Evolutionary conservation across 2,797 vertebrate genomes (phyloP), one percentile per base, ranked within the genome.

Genomic region (Leptoclinus maculatus): DNA sequence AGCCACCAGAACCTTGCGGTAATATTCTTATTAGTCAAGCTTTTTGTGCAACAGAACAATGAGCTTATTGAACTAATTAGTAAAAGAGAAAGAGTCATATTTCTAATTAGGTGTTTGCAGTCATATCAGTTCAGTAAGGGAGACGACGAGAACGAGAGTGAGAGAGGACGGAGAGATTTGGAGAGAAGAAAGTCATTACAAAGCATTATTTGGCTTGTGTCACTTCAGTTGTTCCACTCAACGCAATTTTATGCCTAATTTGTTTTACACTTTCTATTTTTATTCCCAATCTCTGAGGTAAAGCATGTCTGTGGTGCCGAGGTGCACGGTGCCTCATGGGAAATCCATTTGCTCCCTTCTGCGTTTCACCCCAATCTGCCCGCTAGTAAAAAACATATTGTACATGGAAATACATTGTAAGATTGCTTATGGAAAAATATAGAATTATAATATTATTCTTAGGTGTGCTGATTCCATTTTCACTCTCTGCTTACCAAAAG

Each of bases 11-110:
- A 57, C 23, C 70, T 72, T 47, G 16, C 2, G n/a, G 4, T 68
- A 65, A 67, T 45, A 66, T 65, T 79, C 19, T 7, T 60, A 54
- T 67, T 67, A 43, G 56, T 53, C 2, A 3, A 76, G 74, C 21
- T 53, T 65, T 82, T 85, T 80, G 74, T 83, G 65, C 43, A 63
- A 69, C 59, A 71, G 62, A 83, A 83, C 66, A 87, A 85, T 53
- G 43, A 77, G 77, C 56, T 84, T 88, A 75, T 80, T 88, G 86
- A 72, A 74, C 39, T 79, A 76, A 89, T 83, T 86, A 74, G 47
- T 47, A 12, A 82, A 47, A 77, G 41, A 39, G 41, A 82, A 84
- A 78, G 56, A 65, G 67, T 78, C 78, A 64, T 47, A 68, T 49
- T 76, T 71, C 27, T 80, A 80, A 82, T 85, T 85, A 85, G 79